A percentile compares a stretch with the other conserved stretches of the same genome.
Conservation (phyloP, 2,797 vertebrate species). For the Melanotaenia maccullochi region DNA sequence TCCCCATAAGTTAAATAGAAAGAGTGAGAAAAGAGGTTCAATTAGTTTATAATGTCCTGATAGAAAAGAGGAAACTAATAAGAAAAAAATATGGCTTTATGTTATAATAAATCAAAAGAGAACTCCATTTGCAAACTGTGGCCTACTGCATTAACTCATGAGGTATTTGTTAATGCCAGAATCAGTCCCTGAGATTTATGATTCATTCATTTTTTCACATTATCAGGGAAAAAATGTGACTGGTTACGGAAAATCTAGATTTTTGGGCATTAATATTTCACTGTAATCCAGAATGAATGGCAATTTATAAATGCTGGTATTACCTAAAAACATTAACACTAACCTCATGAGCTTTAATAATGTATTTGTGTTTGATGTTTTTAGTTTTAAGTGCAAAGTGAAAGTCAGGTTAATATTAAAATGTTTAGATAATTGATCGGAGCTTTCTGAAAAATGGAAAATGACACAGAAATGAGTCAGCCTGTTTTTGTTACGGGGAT, state of each 20-base stretch:
- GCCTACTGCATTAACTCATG: neutral
- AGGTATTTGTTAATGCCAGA: neutral
- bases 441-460: too few relatives aligned
- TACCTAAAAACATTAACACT: neutral
- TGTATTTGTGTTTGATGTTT: neutral
- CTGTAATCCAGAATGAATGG: neutral
- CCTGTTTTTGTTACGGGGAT: slow-evolving; percentile 11
- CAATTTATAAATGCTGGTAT: neutral
- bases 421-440: too few relatives aligned
- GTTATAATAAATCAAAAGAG: neutral
- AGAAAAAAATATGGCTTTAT: neutral
- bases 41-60: neutral
- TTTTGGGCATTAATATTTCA: neutral
- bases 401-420: neutral
- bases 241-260: neutral
- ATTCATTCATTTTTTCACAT: neutral
- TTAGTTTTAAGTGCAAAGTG: neutral
- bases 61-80: neutral
- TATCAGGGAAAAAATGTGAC: neutral
- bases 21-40: neutral
- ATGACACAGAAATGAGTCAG: neutral
- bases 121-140: slow-evolving; percentile 2
- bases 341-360: too few relatives aligned
- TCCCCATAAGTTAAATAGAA: neutral
- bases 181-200: slow-evolving; percentile 2